A percentile compares a stretch with the other conserved stretches of the same genome.
These are phyloP conservation scores for Melanotaenia trifasciata DNA, from an alignment of 2,797 vertebrate genomes.

Conservation along the genomic window DNA sequence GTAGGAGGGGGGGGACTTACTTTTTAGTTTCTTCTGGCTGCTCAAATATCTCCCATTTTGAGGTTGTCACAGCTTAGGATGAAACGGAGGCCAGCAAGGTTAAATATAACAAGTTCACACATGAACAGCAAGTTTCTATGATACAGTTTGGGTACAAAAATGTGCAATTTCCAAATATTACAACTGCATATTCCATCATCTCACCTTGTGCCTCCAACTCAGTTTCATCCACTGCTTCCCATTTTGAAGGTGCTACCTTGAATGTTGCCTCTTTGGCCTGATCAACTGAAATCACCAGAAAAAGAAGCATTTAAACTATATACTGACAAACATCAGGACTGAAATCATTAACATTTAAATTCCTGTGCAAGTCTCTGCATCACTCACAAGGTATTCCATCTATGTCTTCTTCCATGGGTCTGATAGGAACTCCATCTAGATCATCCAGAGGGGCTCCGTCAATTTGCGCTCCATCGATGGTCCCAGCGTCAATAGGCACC, in stretches of 20 bases:
- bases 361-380: background rate
- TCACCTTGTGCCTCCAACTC: constrained; percentile 94
- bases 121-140: background rate
- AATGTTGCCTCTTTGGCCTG: constrained; percentile 91
- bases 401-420: constrained; percentile 92
- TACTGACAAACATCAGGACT: too few species aligned
- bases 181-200: background rate
- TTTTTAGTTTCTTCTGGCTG: constrained; percentile 92
- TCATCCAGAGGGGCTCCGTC: constrained; percentile 88
- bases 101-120: background rate
- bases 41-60: constrained; percentile 97
- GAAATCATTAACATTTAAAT: background rate
- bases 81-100: background rate
- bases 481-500: constrained; percentile 90
- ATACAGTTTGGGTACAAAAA: background rate
- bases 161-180: background rate
- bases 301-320: constrained; percentile 15
- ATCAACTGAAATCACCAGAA: constrained; percentile 83
- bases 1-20: constrained; percentile 64
- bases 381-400: constrained; percentile 95
- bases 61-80: constrained; percentile 92
- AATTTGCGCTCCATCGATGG: constrained; percentile 90
- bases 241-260: constrained; percentile 97
- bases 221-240: constrained; percentile 96
- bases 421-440: constrained; percentile 95